phyloP scores from a whole-genome alignment of 2,888 invertebrate species.

The Ormyrus labotus region DNA sequence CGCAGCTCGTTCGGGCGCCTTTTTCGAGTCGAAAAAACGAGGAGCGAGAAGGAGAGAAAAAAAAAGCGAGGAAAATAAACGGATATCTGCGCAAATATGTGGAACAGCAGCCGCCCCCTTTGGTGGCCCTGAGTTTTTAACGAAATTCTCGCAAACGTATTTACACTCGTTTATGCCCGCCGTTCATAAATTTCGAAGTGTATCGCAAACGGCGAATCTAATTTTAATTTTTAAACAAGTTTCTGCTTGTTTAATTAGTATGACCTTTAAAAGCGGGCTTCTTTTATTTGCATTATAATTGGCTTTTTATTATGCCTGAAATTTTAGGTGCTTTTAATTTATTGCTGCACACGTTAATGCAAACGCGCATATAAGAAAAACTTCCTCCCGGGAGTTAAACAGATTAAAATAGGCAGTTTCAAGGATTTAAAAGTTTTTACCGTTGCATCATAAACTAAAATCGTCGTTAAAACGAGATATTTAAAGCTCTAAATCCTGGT shows the following conservation, averaged over 20 bases:
- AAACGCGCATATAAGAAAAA: too few species aligned
- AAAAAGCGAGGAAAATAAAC: slow-evolving; percentile 43
- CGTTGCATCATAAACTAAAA: too few species aligned
- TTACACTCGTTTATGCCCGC: slow-evolving; percentile 28
- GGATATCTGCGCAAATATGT: slow-evolving; percentile 49
- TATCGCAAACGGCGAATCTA: neutral
- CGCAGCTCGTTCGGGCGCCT: slow-evolving; percentile 32
- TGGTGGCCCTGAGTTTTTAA: slow-evolving; percentile 35
- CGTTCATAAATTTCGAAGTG: slow-evolving; percentile 26
- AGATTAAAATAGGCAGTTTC: too few species aligned
- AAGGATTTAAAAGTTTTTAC: too few species aligned
- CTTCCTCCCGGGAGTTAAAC: too few species aligned
- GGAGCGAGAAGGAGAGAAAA: neutral
- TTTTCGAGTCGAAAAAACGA: slow-evolving; percentile 15
- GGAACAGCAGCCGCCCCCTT: slow-evolving; percentile 37
- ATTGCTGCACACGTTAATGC: too few species aligned
- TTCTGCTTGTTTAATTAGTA: neutral
- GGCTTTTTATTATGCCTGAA: too few species aligned
- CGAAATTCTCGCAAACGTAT: slow-evolving; percentile 33
- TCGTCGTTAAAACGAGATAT: too few species aligned
- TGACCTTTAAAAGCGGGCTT: neutral
- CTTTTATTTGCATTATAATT: neutral
- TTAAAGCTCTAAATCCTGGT: too few species aligned
- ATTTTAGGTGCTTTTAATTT: too few species aligned
- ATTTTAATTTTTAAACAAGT: neutral